Conservation (phyloP, 2,113 vertebrate species). For the Ictalurus punctatus region DNA sequence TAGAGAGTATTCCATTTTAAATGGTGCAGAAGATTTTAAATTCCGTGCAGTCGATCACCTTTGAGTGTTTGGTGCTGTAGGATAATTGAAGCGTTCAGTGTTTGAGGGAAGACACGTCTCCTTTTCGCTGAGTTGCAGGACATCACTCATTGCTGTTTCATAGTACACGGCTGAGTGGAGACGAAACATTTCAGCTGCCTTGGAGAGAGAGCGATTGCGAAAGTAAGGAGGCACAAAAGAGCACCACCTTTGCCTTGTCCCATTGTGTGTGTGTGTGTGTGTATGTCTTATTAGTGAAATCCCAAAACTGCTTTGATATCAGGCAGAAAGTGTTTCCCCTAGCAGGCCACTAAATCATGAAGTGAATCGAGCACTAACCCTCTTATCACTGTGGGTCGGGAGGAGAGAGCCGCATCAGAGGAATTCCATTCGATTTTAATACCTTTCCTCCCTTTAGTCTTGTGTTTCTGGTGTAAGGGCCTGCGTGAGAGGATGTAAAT, state of each 20-base stretch:
- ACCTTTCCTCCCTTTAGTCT: constrained; percentile 34
- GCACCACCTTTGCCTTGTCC: not conserved
- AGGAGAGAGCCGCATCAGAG: constrained; percentile 38
- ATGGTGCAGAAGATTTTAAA: not conserved
- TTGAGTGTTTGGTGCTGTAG: not conserved
- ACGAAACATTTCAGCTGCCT: constrained; percentile 26
- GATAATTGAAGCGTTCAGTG: not conserved
- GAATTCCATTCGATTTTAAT: constrained; percentile 48
- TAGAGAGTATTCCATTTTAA: not conserved
- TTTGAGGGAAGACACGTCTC: not conserved
- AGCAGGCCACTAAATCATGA: constrained; percentile 4
- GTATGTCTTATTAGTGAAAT: not conserved
- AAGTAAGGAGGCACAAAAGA: constrained; percentile 15
- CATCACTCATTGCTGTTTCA: constrained; percentile 18
- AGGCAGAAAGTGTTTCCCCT: not conserved
- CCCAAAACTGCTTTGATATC: not conserved
- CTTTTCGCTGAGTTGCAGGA: not conserved
- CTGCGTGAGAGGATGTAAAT: constrained; percentile 38
- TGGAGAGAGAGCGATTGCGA: constrained; percentile 28
- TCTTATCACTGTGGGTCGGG: constrained; percentile 12
- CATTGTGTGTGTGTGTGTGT: constrained; percentile 12
- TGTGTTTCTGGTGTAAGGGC: constrained; percentile 3
- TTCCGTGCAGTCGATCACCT: not conserved
- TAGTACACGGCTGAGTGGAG: constrained; percentile 21
- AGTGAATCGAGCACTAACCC: constrained; percentile 9